Conservation (phyloP, 2,797 vertebrate species). For the Pipistrellus nathusii region DNA sequence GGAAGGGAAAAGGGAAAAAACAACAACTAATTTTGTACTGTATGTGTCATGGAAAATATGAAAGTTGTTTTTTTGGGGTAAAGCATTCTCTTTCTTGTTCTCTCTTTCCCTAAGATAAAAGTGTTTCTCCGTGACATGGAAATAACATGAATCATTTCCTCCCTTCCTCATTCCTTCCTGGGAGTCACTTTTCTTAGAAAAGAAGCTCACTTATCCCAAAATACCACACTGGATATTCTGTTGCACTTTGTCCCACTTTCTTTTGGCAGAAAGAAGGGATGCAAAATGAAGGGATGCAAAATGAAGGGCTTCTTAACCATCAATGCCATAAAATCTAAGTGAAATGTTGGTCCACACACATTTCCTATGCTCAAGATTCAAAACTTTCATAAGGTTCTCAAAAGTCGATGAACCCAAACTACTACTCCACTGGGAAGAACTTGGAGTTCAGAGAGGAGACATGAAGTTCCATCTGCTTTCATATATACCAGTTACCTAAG, state of each 20-base stretch:
- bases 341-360: neutral
- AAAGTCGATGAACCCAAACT: neutral
- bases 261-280: constrained; percentile 11
- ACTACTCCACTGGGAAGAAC: neutral
- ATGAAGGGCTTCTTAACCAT: neutral
- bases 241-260: neutral
- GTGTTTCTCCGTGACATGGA: constrained; percentile 71
- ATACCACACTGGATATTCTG: neutral
- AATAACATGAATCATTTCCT: constrained; percentile 57
- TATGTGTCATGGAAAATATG: constrained; percentile 53
- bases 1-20: neutral
- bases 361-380: neutral
- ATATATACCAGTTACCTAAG: neutral
- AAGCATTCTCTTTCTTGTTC: constrained; percentile 62
- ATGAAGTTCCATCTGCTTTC: neutral
- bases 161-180: neutral
- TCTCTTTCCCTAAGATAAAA: constrained; percentile 79
- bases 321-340: neutral
- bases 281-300: neutral
- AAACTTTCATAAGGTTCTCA: neutral
- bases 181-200: neutral
- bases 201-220: neutral
- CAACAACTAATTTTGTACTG: constrained; percentile 44
- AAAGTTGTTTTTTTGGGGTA: constrained; percentile 36
- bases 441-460: neutral